Percentiles rank a stretch among this genome's conserved stretches.
Evolutionary conservation across 2,888 invertebrate species (phyloP).

Genomic region (Cantharis rustica): DNA sequence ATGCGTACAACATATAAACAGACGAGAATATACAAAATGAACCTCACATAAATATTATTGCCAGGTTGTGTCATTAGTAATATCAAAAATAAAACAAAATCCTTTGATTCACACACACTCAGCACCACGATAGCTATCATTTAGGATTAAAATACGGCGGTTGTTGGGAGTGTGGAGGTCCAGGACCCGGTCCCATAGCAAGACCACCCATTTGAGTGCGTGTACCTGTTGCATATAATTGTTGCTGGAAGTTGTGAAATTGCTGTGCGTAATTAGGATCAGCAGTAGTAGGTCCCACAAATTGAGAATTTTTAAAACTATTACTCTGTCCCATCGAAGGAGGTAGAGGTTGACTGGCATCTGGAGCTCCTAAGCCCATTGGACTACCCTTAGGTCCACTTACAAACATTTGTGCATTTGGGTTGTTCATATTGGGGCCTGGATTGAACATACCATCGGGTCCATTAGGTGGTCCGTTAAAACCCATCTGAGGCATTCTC

Average conservation of each 20-base stretch:
- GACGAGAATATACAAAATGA: slow-evolving; percentile 50
- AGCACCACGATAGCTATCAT: slow-evolving; percentile 54
- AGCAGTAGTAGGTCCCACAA: slow-evolving; percentile 82
- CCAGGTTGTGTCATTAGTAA: slow-evolving; percentile 55
- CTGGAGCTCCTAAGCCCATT: slow-evolving; percentile 63
- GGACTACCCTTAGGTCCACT: slow-evolving; percentile 63
- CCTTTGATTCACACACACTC: slow-evolving; percentile 51
- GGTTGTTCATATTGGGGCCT: slow-evolving; percentile 54
- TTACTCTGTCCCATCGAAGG: slow-evolving; percentile 77
- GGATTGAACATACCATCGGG: slow-evolving; percentile 52
- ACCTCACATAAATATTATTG: slow-evolving; percentile 54
- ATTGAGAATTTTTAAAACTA: slow-evolving; percentile 78
- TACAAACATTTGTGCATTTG: slow-evolving; percentile 64
- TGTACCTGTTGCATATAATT: slow-evolving; percentile 86
- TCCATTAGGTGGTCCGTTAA: slow-evolving; percentile 52
- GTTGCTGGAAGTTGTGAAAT: slow-evolving; percentile 95
- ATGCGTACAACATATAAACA: slow-evolving; percentile 48
- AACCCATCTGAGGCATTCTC: slow-evolving; percentile 54
- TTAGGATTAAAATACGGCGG: slow-evolving; percentile 57
- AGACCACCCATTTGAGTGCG: slow-evolving; percentile 63
- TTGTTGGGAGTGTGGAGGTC: slow-evolving; percentile 56
- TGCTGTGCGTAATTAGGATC: slow-evolving; percentile 94
- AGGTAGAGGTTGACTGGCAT: slow-evolving; percentile 74
- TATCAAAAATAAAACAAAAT: slow-evolving; percentile 57
- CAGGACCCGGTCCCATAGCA: slow-evolving; percentile 57